These are phyloP conservation scores for Itoplectis maculator DNA, from an alignment of 2,888 invertebrate species.

Conservation along the genomic window DNA sequence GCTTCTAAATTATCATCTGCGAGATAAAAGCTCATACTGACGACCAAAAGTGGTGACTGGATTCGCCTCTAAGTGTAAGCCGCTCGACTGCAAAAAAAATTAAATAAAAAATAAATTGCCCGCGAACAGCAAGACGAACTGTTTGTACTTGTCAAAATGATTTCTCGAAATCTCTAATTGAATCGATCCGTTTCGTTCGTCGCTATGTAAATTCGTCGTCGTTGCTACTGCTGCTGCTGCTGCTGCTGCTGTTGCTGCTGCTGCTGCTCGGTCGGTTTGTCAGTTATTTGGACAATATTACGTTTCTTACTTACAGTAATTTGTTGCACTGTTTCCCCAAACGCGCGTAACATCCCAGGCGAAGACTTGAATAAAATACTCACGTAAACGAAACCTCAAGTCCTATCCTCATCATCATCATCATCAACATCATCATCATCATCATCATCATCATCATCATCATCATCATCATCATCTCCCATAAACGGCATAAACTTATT, in stretches of 20 bases:
- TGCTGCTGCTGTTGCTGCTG: constrained; percentile 13
- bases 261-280: constrained; percentile 5
- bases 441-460: constrained; percentile 67
- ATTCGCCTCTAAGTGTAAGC: neutral
- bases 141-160: neutral
- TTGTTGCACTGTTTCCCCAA: constrained; percentile 79
- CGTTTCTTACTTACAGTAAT: constrained; percentile 82
- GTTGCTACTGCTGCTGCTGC: constrained; percentile 18
- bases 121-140: neutral
- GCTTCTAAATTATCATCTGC: neutral
- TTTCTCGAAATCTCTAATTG: neutral
- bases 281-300: constrained; percentile 61
- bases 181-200: neutral
- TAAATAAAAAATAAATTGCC: neutral
- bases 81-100: neutral
- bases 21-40: neutral
- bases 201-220: neutral
- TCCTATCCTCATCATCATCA: constrained; percentile 71
- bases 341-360: constrained; percentile 77
- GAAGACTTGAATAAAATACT: constrained; percentile 80
- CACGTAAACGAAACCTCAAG: constrained; percentile 76
- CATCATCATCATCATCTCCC: constrained; percentile 72
- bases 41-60: neutral
- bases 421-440: constrained; percentile 64
- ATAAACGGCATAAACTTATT: constrained; percentile 74